Percentiles rank a stretch among this genome's conserved stretches.
These are phyloP conservation scores for Leptinotarsa defecta DNA, from an alignment of 1,140 invertebrate species.

Conservation along the genomic window DNA sequence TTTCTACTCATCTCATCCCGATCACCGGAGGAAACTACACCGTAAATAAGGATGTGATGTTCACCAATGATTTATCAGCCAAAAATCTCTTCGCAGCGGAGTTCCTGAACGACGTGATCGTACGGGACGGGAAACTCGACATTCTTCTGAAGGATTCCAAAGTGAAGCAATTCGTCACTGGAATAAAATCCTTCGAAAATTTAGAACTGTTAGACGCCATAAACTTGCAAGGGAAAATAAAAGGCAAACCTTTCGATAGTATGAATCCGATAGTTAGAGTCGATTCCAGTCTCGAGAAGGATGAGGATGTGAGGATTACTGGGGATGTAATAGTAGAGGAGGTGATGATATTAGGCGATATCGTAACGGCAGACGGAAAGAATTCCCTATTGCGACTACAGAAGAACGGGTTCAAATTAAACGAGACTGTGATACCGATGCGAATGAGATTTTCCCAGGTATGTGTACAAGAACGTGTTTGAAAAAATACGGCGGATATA, in stretches of 20 bases:
- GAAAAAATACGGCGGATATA: too few relatives aligned
- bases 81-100: constrained; percentile 53
- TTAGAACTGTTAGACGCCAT: constrained; percentile 55
- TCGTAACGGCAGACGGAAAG: constrained; percentile 38
- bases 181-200: constrained; percentile 54
- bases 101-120: constrained; percentile 56
- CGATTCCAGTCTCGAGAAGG: constrained; percentile 49
- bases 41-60: constrained; percentile 56
- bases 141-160: constrained; percentile 52
- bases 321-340: constrained; percentile 54
- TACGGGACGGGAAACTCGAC: constrained; percentile 54
- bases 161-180: constrained; percentile 54
- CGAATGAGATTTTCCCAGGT: constrained; percentile 8
- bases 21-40: constrained; percentile 49
- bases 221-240: constrained; percentile 49
- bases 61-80: constrained; percentile 45
- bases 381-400: constrained; percentile 36
- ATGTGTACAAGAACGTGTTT: background rate
- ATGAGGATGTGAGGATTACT: constrained; percentile 55
- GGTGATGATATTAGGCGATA: constrained; percentile 48
- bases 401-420: constrained; percentile 36
- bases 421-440: constrained; percentile 8
- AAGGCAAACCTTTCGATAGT: constrained; percentile 51
- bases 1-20: constrained; percentile 47
- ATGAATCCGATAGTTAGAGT: constrained; percentile 56